These are phyloP conservation scores for Crambe crambe DNA, from an alignment of 37 sponge, comb jelly and placozoan species.

Conservation along the genomic window DNA sequence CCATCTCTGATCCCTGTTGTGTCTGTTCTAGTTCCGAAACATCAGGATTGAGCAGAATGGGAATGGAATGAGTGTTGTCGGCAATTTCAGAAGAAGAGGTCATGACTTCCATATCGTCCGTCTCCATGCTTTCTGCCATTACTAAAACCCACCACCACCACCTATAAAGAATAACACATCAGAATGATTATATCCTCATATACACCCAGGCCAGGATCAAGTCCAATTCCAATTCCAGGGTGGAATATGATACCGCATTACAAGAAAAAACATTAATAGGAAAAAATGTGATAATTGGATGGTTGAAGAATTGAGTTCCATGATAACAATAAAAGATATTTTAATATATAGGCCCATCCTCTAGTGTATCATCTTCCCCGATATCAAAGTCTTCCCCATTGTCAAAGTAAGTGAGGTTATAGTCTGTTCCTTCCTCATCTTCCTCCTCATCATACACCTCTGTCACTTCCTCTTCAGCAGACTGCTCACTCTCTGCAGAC, in stretches of 20 bases:
- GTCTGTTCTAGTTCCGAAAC: neutral
- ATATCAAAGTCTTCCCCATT: conserved; percentile 75
- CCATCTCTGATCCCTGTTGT: neutral
- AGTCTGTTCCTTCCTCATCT: conserved; percentile 75
- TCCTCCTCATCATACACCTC: conserved; percentile 70
- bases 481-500: conserved; percentile 19
- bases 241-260: too few relatives aligned
- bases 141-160: neutral
- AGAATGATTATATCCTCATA: neutral
- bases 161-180: neutral
- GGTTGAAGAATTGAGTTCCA: neutral
- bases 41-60: too few relatives aligned
- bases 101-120: neutral
- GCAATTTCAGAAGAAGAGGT: too few relatives aligned
- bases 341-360: conserved; percentile 79
- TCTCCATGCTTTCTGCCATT: neutral
- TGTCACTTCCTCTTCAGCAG: conserved; percentile 24
- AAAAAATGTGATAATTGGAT: too few relatives aligned
- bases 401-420: conserved; percentile 80
- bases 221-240: too few relatives aligned
- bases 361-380: conserved; percentile 76
- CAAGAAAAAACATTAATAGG: too few relatives aligned
- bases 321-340: neutral
- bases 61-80: too few relatives aligned
- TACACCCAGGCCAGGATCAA: too few relatives aligned